A percentile compares a stretch with the other conserved stretches of the same genome.
Conservation (phyloP, 2,888 invertebrate species). For the Marasmarcha lunaedactyla region DNA sequence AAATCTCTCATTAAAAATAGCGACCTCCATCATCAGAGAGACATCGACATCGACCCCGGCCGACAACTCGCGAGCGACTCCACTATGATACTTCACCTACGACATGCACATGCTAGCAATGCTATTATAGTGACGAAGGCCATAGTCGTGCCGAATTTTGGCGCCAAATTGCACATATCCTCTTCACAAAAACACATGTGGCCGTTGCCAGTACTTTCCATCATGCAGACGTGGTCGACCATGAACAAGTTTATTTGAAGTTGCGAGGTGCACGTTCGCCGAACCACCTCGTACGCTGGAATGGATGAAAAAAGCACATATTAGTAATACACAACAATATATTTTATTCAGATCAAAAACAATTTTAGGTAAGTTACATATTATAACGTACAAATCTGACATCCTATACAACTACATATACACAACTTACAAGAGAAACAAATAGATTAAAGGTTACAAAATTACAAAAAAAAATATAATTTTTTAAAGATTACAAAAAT, state of each 20-base stretch:
- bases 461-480: no score
- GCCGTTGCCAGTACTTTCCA: slow-evolving; percentile 97
- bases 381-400: no score
- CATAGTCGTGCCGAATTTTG: slow-evolving; percentile 31
- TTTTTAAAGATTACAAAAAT: no score
- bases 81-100: slow-evolving; percentile 58
- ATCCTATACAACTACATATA: no score
- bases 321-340: slow-evolving; percentile 4
- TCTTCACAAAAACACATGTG: slow-evolving; percentile 99
- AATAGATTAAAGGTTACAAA: no score
- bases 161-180: slow-evolving; percentile 87
- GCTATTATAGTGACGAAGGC: slow-evolving; percentile 34
- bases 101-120: slow-evolving; percentile 57
- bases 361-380: no score
- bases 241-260: slow-evolving; percentile 96
- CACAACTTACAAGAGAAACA: no score
- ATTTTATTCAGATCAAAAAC: no score
- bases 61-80: slow-evolving; percentile 27
- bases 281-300: slow-evolving; percentile 90
- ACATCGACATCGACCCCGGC: slow-evolving; percentile 22
- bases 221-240: slow-evolving; percentile 99
- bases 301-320: slow-evolving; percentile 25
- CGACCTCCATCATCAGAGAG: background rate
- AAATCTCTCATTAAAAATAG: background rate
- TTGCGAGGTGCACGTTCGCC: slow-evolving; percentile 92